Conservation (phyloP, 2,113 vertebrate genomes). For the Solenodon paradoxus region DNA sequence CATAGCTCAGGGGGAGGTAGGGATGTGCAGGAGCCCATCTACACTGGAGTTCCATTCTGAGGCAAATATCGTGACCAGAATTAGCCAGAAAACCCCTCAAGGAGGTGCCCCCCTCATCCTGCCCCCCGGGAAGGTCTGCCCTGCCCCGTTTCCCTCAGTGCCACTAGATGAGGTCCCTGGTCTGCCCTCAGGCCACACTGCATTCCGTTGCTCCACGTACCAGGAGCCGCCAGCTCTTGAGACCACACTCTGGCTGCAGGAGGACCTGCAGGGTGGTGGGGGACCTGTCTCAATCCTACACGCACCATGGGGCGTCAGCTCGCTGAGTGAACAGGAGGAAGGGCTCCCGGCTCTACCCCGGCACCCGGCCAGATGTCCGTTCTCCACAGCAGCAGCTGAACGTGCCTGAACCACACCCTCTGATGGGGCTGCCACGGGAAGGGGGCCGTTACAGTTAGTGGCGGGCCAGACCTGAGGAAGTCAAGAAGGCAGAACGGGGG, state of each 20-base stretch:
- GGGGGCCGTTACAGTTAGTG: background rate
- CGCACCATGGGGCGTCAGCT: background rate
- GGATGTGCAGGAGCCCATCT: too few relatives aligned
- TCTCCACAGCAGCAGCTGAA: rapidly evolving
- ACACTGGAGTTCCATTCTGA: background rate
- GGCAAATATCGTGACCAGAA: background rate
- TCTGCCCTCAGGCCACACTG: rapidly evolving
- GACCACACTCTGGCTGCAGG: rapidly evolving
- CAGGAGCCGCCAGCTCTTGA: too few relatives aligned
- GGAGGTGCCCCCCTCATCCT: too few relatives aligned
- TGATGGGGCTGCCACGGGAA: too few relatives aligned
- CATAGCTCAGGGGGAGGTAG: rapidly evolving
- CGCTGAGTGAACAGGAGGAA: rapidly evolving
- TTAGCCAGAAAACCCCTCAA: background rate
- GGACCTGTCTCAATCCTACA: background rate
- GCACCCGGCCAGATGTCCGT: too few relatives aligned
- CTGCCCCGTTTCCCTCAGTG: background rate
- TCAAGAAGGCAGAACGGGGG: too few relatives aligned
- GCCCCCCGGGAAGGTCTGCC: too few relatives aligned
- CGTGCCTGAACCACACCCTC: background rate
- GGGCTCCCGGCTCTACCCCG: too few relatives aligned
- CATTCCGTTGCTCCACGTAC: too few relatives aligned
- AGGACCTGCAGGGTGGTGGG: background rate
- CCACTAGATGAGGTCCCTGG: background rate
- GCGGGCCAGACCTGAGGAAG: background rate